Base-by-base conservation (phyloP, 1,140 invertebrate species). In the Platyscapa corneri region DNA sequence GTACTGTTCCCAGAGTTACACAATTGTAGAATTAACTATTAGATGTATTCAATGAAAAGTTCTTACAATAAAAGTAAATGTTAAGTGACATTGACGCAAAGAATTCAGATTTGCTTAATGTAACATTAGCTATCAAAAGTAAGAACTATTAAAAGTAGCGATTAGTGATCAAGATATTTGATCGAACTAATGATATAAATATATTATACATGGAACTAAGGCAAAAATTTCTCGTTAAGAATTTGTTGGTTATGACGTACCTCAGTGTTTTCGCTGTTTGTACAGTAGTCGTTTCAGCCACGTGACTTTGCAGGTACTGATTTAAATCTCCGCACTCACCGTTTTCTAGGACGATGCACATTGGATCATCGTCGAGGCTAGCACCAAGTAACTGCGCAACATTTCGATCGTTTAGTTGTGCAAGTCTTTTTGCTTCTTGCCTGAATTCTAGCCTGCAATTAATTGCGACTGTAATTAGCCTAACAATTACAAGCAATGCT, bases 321-420 rank as follows among this genome's bases (percentile, higher is more conserved):
- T 96, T 96, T 88, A 97, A 93, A 93, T 96, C 96, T 42, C 96
- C 96, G 83, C 94, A 92, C 87, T 95, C 94, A 83, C 93, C 91
- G 90, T 96, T 96, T 91, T 97, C 96, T 87, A 95, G 93, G 79
- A 97, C 94, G 87, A 95, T 93, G 90, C 95, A 95, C 84, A 96
- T 95, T 34, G 97, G 96, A 88, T 97, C 96, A 83, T 96, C 95
- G 42, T 95, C 92, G 88, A 97, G 94, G 87, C 97, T 96, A 82
- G 97, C 96, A 60, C 97, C 97, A 39, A 98, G 94, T 82, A 98
- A 93, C 65, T 94, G 94, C 53, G 96, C 95, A 87, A 98, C 95
- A 92, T 98, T 97, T 27, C 95, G 94, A 92, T 98, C 96, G 87
- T 95, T 94, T 27, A 98, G 94, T 86, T 95, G 94, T 20, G 96